A percentile compares a stretch with the other conserved stretches of the same genome.
phyloP scores from a whole-genome alignment of 1,140 invertebrate genomes.

The Nomia melanderi region DNA sequence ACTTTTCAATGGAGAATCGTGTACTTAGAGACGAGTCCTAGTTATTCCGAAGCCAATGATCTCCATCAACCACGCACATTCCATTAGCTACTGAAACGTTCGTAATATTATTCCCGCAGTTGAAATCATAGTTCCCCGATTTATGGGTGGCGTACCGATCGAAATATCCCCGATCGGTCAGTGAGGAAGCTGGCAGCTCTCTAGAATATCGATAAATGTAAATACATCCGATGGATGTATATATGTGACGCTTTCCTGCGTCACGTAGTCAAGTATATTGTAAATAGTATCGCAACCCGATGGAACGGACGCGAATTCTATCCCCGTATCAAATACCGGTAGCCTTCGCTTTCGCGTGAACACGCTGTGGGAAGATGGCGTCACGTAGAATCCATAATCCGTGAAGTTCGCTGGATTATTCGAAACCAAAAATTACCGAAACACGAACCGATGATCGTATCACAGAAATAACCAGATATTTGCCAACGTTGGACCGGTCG shows the following conservation, averaged over 20 bases:
- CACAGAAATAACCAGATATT: too few relatives aligned
- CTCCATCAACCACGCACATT: too few relatives aligned
- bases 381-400: neutral
- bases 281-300: too few relatives aligned
- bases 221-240: neutral
- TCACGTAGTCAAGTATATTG: neutral
- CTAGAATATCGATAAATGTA: slow-evolving; percentile 16
- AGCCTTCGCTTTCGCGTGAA: neutral
- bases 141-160: neutral
- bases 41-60: too few relatives aligned
- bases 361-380: neutral
- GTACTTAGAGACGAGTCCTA: too few relatives aligned
- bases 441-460: neutral
- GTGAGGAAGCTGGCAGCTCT: neutral
- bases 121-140: too few relatives aligned
- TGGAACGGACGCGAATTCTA: neutral
- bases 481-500: too few relatives aligned
- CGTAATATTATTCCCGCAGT: too few relatives aligned
- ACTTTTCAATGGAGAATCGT: too few relatives aligned
- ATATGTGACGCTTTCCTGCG: neutral
- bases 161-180: neutral
- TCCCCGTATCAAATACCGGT: neutral
- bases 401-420: neutral
- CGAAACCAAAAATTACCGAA: too few relatives aligned
- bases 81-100: too few relatives aligned